phyloP scores from a whole-genome alignment of 2,888 invertebrate genomes.

The Achlya flavicornis region DNA sequence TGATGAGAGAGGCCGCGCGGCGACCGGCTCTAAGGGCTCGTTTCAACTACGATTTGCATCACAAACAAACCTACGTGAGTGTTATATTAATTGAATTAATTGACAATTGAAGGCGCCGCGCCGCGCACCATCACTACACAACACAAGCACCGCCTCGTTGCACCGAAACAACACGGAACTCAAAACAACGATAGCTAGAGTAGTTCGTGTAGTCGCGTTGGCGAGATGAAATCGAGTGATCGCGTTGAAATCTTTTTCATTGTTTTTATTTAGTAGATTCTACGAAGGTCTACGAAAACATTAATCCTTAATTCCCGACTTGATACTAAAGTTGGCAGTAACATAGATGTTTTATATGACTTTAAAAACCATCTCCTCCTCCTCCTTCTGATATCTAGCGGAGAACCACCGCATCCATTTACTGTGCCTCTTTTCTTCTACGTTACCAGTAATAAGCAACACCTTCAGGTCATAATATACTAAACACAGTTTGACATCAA shows the following conservation, averaged over 20 bases:
- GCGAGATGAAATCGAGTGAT: not conserved
- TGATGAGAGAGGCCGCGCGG: not conserved
- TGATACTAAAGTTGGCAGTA: too few relatives aligned
- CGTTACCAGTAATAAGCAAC: too few relatives aligned
- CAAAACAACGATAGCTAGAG: not conserved
- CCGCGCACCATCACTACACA: not conserved
- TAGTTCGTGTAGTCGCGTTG: not conserved
- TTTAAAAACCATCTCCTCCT: too few relatives aligned
- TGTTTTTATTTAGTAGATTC: not conserved
- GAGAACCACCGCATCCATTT: too few relatives aligned
- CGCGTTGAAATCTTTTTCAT: slow-evolving; percentile 1
- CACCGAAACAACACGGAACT: not conserved
- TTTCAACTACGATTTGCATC: slow-evolving; percentile 31
- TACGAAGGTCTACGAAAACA: too few relatives aligned
- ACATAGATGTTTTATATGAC: too few relatives aligned
- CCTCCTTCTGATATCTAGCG: too few relatives aligned
- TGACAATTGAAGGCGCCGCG: slow-evolving; percentile 28
- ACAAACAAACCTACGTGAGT: slow-evolving; percentile 38
- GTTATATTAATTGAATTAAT: slow-evolving; percentile 28
- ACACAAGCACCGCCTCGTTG: not conserved
- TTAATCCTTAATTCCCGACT: too few relatives aligned
- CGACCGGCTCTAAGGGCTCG: not conserved
- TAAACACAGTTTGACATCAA: too few relatives aligned
- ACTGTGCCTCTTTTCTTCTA: too few relatives aligned
- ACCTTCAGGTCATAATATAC: too few relatives aligned